phyloP scores from a whole-genome alignment of 2,888 invertebrate genomes.

The Alitta virens region DNA sequence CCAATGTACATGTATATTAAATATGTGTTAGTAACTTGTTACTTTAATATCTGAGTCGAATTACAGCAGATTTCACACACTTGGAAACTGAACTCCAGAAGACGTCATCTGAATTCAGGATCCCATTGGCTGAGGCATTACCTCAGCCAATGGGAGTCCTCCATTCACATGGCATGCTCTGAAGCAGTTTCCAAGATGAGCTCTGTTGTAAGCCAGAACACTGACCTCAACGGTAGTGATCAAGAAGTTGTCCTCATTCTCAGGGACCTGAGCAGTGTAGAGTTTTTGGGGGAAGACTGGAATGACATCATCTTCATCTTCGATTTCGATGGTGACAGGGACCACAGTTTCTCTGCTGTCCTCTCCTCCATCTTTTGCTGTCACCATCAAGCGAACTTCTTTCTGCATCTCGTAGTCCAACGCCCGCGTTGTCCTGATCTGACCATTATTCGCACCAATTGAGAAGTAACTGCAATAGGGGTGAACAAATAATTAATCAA shows the following conservation, averaged over 20 bases:
- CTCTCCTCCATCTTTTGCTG: conserved; percentile 22
- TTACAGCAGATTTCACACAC: too few relatives aligned
- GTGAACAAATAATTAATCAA: too few relatives aligned
- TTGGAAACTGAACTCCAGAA: too few relatives aligned
- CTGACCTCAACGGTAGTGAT: conserved; percentile 27
- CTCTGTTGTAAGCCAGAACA: too few relatives aligned
- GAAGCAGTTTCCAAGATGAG: too few relatives aligned
- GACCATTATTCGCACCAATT: conserved; percentile 24
- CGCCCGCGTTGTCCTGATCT: conserved; percentile 21
- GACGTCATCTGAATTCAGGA: too few relatives aligned
- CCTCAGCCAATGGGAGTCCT: too few relatives aligned
- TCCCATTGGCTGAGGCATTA: too few relatives aligned
- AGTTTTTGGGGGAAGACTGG: conserved; percentile 26
- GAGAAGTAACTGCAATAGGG: conserved; percentile 21
- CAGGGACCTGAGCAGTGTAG: conserved; percentile 27
- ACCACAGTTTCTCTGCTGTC: conserved; percentile 17
- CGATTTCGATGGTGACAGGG: conserved; percentile 20
- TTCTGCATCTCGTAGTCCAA: conserved; percentile 22
- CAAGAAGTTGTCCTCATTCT: conserved; percentile 24
- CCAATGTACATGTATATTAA: too few relatives aligned
- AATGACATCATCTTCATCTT: conserved; percentile 22
- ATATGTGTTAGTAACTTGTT: too few relatives aligned
- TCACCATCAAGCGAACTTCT: conserved; percentile 22
- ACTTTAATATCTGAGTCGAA: too few relatives aligned
- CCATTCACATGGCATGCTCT: too few relatives aligned